Percentiles rank a stretch among this genome's conserved stretches.
Conservation (phyloP, 1,140 invertebrate genomes). For the Copidosoma floridanum region DNA sequence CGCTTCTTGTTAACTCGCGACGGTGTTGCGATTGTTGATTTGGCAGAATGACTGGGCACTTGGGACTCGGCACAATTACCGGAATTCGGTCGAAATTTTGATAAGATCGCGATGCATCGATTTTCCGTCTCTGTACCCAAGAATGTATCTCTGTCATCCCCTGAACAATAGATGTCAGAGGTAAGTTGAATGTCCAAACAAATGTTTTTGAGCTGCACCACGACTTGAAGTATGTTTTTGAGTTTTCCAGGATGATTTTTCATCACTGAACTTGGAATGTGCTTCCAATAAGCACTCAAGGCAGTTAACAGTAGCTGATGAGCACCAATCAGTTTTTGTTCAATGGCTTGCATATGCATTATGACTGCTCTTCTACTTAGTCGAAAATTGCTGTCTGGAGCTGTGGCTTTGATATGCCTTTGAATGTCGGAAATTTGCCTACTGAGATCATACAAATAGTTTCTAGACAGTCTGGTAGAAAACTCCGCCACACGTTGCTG, state of each 20-base stretch:
- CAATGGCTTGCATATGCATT: constrained; percentile 46
- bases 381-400: constrained; percentile 31
- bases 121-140: constrained; percentile 44
- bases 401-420: constrained; percentile 38
- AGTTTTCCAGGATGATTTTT: constrained; percentile 48
- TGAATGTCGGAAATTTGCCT: constrained; percentile 46
- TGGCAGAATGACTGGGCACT: constrained; percentile 34
- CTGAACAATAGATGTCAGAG: constrained; percentile 42
- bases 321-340: constrained; percentile 46
- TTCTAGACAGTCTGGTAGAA: constrained; percentile 49
- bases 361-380: constrained; percentile 35
- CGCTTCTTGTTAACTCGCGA: constrained; percentile 34
- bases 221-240: constrained; percentile 45
- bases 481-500: constrained; percentile 50
- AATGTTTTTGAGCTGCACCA: constrained; percentile 43
- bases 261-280: constrained; percentile 47
- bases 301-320: constrained; percentile 50
- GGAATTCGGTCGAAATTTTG: constrained; percentile 39
- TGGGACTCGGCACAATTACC: constrained; percentile 44
- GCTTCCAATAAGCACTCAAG: constrained; percentile 49
- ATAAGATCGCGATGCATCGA: constrained; percentile 44
- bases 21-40: constrained; percentile 29
- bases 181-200: constrained; percentile 44
- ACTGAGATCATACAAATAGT: constrained; percentile 53
- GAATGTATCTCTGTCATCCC: constrained; percentile 39